Evolutionary conservation across 2,797 vertebrate genomes (phyloP).

Genomic region (Chanos chanos): DNA sequence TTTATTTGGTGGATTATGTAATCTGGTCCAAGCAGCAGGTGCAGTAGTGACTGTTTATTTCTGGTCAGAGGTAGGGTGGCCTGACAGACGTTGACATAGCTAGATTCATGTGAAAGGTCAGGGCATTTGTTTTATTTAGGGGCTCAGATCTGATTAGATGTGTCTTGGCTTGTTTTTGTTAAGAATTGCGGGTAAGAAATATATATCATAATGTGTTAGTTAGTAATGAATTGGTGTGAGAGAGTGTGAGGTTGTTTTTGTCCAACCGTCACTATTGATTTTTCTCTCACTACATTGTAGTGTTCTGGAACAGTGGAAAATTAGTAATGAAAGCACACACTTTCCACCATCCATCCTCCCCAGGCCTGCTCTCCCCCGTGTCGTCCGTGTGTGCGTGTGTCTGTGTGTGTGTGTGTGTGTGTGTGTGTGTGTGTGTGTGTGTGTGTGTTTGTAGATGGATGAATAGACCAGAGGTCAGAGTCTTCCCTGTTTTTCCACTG

Average conservation of each 20-base stretch:
- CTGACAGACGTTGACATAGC: no score
- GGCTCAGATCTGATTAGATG: no score
- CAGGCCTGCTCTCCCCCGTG: constrained; percentile 20
- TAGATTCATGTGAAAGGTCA: no score
- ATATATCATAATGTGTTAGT: no score
- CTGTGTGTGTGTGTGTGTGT: constrained; percentile 14
- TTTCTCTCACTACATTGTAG: constrained; percentile 11
- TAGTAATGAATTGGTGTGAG: neutral
- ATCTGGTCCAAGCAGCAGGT: no score
- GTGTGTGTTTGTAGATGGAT: neutral
- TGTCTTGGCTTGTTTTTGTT: no score
- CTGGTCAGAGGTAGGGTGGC: no score
- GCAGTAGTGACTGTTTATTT: no score
- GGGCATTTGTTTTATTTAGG: no score
- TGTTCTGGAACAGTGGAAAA: constrained; percentile 38
- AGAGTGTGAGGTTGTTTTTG: neutral
- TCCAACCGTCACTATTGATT: neutral
- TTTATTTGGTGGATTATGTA: no score
- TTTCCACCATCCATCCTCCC: constrained; percentile 17
- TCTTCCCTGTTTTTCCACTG: constrained; percentile 31
- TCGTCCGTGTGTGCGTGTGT: constrained; percentile 29
- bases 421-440: constrained; percentile 24
- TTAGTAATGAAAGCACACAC: constrained; percentile 37
- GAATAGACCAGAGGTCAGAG: constrained; percentile 27
- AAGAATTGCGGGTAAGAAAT: no score